Base-by-base conservation (phyloP, 1,140 invertebrate genomes). In the Solen grandis region DNA sequence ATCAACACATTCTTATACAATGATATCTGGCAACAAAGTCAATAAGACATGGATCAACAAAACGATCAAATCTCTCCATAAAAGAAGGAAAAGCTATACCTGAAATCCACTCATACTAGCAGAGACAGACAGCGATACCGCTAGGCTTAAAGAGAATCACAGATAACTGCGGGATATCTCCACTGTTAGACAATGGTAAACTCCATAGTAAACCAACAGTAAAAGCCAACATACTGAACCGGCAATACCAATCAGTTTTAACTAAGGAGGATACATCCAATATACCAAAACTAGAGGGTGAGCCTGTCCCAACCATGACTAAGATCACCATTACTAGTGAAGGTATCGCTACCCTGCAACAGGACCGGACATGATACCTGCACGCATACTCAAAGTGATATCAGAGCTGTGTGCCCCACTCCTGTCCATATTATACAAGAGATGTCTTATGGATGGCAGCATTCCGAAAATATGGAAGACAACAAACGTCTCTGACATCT, bases 201-300 rank as follows among this genome's bases (percentile, higher is more conserved):
- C n/a, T 73, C n/a, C 33, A 33, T 60, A 41, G 41, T 14, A 10
- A 55, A 10, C 54, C 55, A 60, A 19, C 46, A 1, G 70, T 60
- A n/a, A 79, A 79, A 31, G 63, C 76, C 5, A 70, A 79, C 76
- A 79, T 79, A n/a, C 54, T 79, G 1, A 79, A 79, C 36, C 5
- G 27, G 2, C 65, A 79, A 55, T 79, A 69, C 27, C 16, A 46
- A 13, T 69, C 62, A 5, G 75, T 66, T n/a, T 66, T 66, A 27
- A 77, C 63, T n/a, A 13, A 54, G 19, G 60, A 63, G 22, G 31
- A 54, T 14, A 38, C 38, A 4, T 8, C 22, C 10, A n/a, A 38
- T 25, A 10, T 54, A 1, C 60, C 59, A 27, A 46, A 8, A 1
- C 35, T 16, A n/a, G 10, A 16, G 19, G 54, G n/a, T 16, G 25